A percentile compares a stretch with the other conserved stretches of the same genome.
Conservation (phyloP, 2,888 invertebrate species). For the Rhaphigaster nebulosa region DNA sequence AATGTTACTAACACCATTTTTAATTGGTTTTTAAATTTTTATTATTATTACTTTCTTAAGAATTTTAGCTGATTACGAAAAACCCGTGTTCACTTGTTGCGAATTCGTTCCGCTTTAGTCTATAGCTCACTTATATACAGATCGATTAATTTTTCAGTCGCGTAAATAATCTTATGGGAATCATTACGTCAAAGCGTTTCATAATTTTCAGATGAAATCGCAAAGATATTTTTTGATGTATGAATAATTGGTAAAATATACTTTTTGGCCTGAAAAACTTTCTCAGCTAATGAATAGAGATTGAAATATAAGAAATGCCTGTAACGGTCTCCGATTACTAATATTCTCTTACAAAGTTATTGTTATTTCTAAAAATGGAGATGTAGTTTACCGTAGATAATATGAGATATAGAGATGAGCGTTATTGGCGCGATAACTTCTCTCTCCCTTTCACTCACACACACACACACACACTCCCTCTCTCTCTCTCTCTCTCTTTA, state of each 20-base stretch:
- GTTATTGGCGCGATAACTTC: too few species aligned
- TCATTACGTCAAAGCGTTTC: background rate
- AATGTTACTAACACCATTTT: background rate
- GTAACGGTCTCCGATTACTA: background rate
- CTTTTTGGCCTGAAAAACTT: background rate
- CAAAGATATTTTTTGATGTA: background rate
- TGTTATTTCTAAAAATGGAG: background rate
- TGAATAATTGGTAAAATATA: background rate
- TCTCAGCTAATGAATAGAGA: background rate
- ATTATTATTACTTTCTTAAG: background rate
- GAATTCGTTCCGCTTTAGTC: background rate
- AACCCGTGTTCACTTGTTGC: background rate
- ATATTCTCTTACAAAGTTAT: background rate
- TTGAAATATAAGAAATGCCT: background rate
- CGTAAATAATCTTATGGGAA: slow-evolving; percentile 9
- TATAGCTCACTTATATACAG: background rate
- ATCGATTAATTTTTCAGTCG: background rate
- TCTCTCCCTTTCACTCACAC: too few species aligned
- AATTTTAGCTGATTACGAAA: background rate
- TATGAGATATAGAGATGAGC: too few species aligned
- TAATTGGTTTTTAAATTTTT: background rate
- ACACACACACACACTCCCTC: too few species aligned
- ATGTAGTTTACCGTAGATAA: too few species aligned
- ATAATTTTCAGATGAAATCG: background rate
- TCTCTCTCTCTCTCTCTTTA: too few species aligned